phyloP scores from a whole-genome alignment of 2,797 vertebrate genomes.

The Huso huso region DNA sequence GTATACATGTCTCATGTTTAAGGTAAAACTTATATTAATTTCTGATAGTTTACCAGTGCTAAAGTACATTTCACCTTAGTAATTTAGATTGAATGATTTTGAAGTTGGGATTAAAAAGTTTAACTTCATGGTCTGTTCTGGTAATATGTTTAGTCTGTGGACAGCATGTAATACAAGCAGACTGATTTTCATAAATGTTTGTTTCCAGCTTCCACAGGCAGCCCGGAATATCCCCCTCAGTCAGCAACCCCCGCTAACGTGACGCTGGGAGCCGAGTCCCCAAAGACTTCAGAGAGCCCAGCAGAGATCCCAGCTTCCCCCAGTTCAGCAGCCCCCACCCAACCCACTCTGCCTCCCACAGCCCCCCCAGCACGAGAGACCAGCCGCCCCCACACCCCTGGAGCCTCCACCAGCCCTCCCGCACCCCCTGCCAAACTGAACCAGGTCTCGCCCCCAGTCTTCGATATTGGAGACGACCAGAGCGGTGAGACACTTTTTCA shows the following conservation, averaged over 20 bases:
- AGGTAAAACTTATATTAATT: too few species aligned
- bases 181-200: neutral
- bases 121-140: too few species aligned
- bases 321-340: neutral
- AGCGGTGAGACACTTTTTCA: slow-evolving; percentile 30
- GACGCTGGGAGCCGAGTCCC: slow-evolving; percentile 15
- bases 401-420: slow-evolving; percentile 10
- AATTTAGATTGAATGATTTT: too few species aligned
- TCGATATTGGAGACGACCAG: slow-evolving; percentile 38
- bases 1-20: too few species aligned
- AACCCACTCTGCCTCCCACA: slow-evolving; percentile 8
- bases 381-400: neutral
- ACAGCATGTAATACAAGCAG: too few species aligned
- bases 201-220: neutral
- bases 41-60: too few species aligned
- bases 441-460: slow-evolving; percentile 33
- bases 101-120: too few species aligned
- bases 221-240: too few species aligned
- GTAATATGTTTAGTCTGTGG: too few species aligned
- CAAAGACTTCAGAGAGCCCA: slow-evolving; percentile 12
- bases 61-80: too few species aligned
- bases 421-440: slow-evolving; percentile 24
- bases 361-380: neutral
- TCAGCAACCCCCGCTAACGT: slow-evolving; percentile 21
- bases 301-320: slow-evolving; percentile 8